These are phyloP conservation scores for Drosophila tristis DNA, from an alignment of 1,140 invertebrate species.

Conservation along the genomic window DNA sequence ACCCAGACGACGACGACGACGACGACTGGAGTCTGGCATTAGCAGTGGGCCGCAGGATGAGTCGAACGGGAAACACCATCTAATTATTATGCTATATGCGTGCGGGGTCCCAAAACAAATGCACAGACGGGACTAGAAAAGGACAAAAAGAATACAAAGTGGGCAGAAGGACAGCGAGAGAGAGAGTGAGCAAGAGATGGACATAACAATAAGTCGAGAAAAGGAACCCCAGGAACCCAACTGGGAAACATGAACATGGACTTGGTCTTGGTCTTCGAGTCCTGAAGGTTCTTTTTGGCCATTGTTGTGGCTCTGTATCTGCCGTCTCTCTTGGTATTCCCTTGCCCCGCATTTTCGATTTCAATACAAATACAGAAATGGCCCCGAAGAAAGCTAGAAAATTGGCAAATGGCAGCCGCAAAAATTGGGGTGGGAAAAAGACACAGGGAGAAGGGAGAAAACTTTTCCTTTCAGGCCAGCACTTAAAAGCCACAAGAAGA, in stretches of 20 bases:
- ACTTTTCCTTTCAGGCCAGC: conserved; percentile 75
- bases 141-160: conserved; percentile 3
- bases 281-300: conserved; percentile 22
- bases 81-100: conserved; percentile 83
- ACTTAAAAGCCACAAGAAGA: conserved; percentile 56
- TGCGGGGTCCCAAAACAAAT: conserved; percentile 72
- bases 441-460: conserved; percentile 40
- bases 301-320: conserved; percentile 49
- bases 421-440: conserved; percentile 15
- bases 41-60: conserved; percentile 32
- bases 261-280: conserved; percentile 9
- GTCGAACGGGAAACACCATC: conserved; percentile 65
- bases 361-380: conserved; percentile 70
- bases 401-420: conserved; percentile 76
- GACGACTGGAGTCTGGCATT: conserved; percentile 48
- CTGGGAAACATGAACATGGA: conserved; percentile 47
- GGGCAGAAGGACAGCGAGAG: neutral
- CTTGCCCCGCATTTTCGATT: conserved; percentile 76
- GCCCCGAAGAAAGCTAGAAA: conserved; percentile 54
- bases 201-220: conserved; percentile 63
- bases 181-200: conserved; percentile 2
- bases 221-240: conserved; percentile 27
- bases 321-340: conserved; percentile 44
- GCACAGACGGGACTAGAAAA: conserved; percentile 40
- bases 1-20: neutral